Percentiles rank a stretch among this genome's conserved stretches.
phyloP scores from a whole-genome alignment of 2,113 vertebrate species.

The Phylloscopus trochiloides region DNA sequence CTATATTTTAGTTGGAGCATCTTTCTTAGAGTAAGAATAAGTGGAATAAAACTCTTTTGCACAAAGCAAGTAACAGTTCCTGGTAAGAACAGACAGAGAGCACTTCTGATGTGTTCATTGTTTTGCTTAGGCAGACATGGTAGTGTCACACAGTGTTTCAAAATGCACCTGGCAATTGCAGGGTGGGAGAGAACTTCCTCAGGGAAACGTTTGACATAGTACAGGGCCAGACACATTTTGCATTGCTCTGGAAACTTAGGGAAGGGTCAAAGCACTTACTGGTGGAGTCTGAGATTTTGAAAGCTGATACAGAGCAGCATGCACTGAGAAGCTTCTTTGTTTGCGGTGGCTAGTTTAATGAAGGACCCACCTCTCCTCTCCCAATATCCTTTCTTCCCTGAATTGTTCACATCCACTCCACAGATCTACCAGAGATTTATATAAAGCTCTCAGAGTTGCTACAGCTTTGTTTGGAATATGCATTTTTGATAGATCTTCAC shows the following conservation, averaged over 20 bases:
- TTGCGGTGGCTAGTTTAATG: not conserved
- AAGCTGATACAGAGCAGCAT: not conserved
- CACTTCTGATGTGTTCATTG: not conserved
- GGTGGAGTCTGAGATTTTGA: not conserved
- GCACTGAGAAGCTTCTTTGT: not conserved
- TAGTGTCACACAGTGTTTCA: not conserved
- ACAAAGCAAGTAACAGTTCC: not conserved
- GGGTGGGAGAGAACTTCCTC: not conserved
- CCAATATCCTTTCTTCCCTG: not conserved
- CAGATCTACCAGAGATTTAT: not conserved
- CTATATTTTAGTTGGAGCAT: not conserved
- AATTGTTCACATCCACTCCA: not conserved
- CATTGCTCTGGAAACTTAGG: not conserved
- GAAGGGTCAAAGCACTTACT: not conserved
- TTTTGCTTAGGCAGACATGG: not conserved
- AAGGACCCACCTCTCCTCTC: not conserved
- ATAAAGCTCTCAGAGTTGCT: not conserved
- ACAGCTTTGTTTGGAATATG: not conserved
- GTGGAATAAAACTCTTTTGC: not conserved
- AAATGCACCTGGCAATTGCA: not conserved
- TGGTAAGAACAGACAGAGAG: not conserved
- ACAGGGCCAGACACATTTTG: not conserved
- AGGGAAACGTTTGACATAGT: accelerated
- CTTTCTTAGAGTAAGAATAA: not conserved
- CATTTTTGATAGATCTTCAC: not conserved